Evolutionary conservation across 2,113 vertebrate genomes (phyloP).

Genomic region (Panurus biarmicus): DNA sequence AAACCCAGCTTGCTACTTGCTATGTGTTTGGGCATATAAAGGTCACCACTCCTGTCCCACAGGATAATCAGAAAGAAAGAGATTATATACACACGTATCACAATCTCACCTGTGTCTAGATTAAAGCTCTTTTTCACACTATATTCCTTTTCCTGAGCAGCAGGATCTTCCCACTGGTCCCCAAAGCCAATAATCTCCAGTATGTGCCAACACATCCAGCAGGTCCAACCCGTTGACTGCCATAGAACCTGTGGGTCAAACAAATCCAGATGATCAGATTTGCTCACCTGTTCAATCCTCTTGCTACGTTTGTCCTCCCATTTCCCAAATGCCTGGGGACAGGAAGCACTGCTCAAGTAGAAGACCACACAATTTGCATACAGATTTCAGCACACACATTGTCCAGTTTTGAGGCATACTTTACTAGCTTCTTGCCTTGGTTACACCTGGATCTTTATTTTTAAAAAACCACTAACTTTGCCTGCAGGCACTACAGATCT

Average conservation of each 20-base stretch:
- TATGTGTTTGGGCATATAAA: neutral
- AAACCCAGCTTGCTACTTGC: neutral
- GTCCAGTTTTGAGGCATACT: neutral
- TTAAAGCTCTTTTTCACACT: constrained; percentile 68
- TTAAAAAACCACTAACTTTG: neutral
- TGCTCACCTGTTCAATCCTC: neutral
- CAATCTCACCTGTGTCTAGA: constrained; percentile 69
- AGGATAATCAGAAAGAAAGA: neutral
- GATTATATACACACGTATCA: neutral
- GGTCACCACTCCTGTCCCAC: neutral
- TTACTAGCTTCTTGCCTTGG: neutral
- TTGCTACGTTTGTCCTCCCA: neutral
- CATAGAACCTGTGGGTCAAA: constrained; percentile 80
- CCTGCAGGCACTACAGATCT: neutral
- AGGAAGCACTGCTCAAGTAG: neutral
- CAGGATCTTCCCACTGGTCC: constrained; percentile 67
- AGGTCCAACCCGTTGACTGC: constrained; percentile 80
- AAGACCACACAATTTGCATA: neutral
- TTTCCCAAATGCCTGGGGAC: neutral
- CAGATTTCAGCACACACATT: neutral
- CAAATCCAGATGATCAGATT: neutral
- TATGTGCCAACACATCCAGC: constrained; percentile 90
- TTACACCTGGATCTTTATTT: neutral
- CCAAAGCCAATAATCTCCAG: constrained; percentile 82
- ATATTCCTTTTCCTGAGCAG: constrained; percentile 69